Evolutionary conservation across 2,888 invertebrate genomes (phyloP).

Genomic region (Monoplex corrugatus): DNA sequence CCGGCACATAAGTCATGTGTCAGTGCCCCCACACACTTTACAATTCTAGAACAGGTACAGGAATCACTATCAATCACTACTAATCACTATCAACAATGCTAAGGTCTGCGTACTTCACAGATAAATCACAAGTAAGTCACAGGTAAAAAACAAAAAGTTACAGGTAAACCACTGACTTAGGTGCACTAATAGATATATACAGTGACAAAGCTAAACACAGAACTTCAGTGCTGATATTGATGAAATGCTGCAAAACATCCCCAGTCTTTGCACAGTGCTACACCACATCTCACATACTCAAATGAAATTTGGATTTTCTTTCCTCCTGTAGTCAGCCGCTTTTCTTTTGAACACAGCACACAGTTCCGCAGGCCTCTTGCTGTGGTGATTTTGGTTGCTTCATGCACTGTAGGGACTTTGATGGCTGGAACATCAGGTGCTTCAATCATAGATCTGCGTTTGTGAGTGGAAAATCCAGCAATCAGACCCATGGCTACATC

Average conservation of each 20-base stretch:
- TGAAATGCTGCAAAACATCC: neutral
- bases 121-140: neutral
- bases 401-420: neutral
- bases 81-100: neutral
- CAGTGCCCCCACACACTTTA: neutral
- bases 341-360: neutral
- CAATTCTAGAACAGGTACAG: neutral
- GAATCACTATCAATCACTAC: neutral
- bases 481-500: neutral
- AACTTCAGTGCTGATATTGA: neutral
- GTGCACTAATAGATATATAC: neutral
- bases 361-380: slow-evolving; percentile 1
- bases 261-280: neutral
- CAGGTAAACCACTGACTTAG: too few species aligned
- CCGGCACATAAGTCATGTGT: neutral
- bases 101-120: neutral
- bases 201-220: neutral
- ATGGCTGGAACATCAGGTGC: neutral
- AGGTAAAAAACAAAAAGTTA: too few species aligned
- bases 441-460: neutral
- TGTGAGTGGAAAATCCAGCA: neutral
- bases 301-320: neutral
- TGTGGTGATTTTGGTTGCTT: neutral
- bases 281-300: neutral
- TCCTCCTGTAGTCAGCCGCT: neutral